Percentiles rank a stretch among this genome's conserved stretches.
Conservation (phyloP, 2,113 vertebrate species). For the Phyllopteryx taeniolatus region DNA sequence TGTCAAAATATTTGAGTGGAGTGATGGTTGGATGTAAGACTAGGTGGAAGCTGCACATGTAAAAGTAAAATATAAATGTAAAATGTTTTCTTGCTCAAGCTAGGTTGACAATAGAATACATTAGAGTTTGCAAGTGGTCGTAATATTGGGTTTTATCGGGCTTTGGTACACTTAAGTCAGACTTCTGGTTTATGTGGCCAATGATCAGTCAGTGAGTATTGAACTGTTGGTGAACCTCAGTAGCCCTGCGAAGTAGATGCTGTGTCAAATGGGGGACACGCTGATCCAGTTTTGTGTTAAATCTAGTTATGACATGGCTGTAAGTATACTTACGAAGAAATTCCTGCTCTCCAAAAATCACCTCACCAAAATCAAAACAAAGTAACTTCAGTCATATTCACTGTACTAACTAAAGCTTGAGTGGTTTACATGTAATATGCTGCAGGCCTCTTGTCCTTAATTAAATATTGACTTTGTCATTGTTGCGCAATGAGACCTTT, state of each 20-base stretch:
- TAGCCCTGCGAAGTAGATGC: not conserved
- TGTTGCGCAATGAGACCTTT: conserved; percentile 17
- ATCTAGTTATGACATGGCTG: not conserved
- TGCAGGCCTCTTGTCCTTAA: conserved; percentile 50
- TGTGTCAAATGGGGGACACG: not conserved
- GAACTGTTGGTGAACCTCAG: not conserved
- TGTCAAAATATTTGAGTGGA: too few relatives aligned
- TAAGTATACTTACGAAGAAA: not conserved
- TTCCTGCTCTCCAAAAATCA: not conserved
- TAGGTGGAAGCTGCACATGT: not conserved
- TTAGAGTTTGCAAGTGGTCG: not conserved
- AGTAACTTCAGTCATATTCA: not conserved
- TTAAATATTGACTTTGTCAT: conserved; percentile 63
- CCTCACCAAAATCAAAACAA: not conserved
- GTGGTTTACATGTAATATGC: conserved; percentile 23
- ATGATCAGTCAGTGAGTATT: not conserved
- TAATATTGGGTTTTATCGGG: not conserved
- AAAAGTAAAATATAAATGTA: not conserved
- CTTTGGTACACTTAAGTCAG: not conserved
- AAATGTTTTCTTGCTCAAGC: not conserved
- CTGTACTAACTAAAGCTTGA: not conserved
- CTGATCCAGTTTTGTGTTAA: not conserved
- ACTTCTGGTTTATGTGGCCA: not conserved
- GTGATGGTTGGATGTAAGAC: not conserved
- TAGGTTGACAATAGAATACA: not conserved